Evolutionary conservation across 2,113 vertebrate species (phyloP).

Genomic region (Hippotragus niger): DNA sequence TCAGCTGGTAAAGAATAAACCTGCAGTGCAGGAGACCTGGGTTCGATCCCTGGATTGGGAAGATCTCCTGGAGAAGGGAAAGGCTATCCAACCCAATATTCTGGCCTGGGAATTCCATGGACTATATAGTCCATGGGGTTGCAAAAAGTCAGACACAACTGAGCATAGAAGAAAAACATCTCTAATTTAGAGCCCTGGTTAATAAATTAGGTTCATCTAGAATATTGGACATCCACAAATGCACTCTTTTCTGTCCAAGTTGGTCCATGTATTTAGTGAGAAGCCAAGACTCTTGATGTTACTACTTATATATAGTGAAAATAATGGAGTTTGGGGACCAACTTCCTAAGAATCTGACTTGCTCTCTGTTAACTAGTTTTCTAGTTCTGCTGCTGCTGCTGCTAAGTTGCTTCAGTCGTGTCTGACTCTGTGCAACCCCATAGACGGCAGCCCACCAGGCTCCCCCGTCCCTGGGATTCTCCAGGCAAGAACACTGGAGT

Average conservation of each 20-base stretch:
- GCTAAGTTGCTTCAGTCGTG: fast-evolving
- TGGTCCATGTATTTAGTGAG: background rate
- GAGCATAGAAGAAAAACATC: background rate
- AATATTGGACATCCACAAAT: background rate
- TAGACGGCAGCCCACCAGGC: too few relatives aligned
- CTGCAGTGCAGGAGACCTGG: background rate
- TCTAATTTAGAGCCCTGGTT: background rate
- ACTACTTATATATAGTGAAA: background rate
- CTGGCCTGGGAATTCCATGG: background rate
- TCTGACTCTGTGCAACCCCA: too few relatives aligned
- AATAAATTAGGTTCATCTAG: background rate
- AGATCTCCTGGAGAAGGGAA: background rate
- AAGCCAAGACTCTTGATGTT: background rate
- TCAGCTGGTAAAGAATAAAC: background rate
- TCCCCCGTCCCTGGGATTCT: too few relatives aligned
- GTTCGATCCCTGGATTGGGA: background rate
- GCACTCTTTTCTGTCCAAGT: background rate
- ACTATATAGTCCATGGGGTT: background rate
- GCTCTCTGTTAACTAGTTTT: background rate
- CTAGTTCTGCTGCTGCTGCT: background rate
- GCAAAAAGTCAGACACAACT: background rate
- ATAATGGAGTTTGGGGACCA: background rate
- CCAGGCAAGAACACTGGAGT: too few relatives aligned
- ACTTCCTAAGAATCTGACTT: background rate
- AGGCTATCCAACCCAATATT: background rate